Conservation (phyloP, 2,888 invertebrate species). For the Sinohyriopsis cumingii region DNA sequence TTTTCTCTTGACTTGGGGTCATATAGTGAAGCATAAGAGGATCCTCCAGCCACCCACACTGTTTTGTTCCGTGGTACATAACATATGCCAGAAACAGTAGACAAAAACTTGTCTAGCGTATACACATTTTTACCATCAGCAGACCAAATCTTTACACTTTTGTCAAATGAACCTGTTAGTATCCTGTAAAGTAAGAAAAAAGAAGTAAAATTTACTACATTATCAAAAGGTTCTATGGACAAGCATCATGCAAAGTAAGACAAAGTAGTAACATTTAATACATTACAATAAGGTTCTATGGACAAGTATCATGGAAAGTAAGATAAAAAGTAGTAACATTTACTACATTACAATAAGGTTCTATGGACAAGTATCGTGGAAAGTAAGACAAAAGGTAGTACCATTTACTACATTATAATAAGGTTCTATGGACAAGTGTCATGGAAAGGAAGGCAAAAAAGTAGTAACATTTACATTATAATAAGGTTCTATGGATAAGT, state of each 20-base stretch:
- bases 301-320: too few species aligned
- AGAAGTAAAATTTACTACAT: neutral
- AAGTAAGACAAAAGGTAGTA: neutral
- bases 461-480: neutral
- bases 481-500: too few species aligned
- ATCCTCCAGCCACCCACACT: conserved; percentile 70
- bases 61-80: conserved; percentile 70
- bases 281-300: too few species aligned
- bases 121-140: conserved; percentile 70
- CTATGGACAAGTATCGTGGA: conserved; percentile 57
- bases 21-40: conserved; percentile 66
- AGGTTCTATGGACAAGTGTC: conserved; percentile 45
- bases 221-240: too few species aligned
- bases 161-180: conserved; percentile 71
- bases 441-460: conserved; percentile 37
- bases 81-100: conserved; percentile 67
- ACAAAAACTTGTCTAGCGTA: conserved; percentile 65
- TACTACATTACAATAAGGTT: too few species aligned
- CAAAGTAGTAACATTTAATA: too few species aligned
- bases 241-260: too few species aligned
- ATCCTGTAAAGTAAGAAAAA: conserved; percentile 54
- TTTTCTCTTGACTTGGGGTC: conserved; percentile 72
- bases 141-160: conserved; percentile 71
- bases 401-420: too few species aligned
- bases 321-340: too few species aligned